Base-by-base conservation (phyloP, 1,140 invertebrate species). In the Drosophila quadrilineata region DNA sequence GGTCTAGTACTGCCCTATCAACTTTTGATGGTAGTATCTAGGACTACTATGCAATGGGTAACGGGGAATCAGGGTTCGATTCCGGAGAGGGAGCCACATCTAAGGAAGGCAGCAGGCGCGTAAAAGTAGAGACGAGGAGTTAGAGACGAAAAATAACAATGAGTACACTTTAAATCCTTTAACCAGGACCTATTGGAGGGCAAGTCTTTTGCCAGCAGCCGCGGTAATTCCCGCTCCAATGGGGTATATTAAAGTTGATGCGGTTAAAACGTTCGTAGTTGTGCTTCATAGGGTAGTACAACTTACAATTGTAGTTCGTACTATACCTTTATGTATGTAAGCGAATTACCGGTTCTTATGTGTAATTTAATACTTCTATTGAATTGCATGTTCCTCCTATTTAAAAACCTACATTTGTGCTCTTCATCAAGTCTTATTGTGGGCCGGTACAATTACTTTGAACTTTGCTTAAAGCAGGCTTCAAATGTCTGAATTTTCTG, bases 121-220 rank as follows among this genome's bases (percentile, higher is more conserved):
- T n/a, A n/a, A n/a, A n/a, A n/a, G n/a, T n/a, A n/a, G n/a, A n/a
- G n/a, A n/a, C 93, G 93, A 93, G 93, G 92, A 93, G 93, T 92
- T 93, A 93, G 92, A 95, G 94, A 96, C 93, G 93, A 96, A 94
- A 95, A 95, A 95, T 96, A 95, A 95, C 93, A 92, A 95, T 95
- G 94, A 95, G 94, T 93, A 94, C 94, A 95, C 92, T 95, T 92
- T 95, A 96, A 96, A 96, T 93, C 92, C 93, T 93, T 95, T 94
- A 94, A 94, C 93, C 93, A 96, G 94, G 93, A 96, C 91, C 92
- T 91, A 94, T 95, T 95, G 94, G 94, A 95, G 95, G 95, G 95
- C 94, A 96, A 96, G 95, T 96, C 94, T 95, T 94, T 93, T 95
- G 94, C 94, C 94, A 95, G 94, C 94, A 94, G 93, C 93, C 93